These are phyloP conservation scores for Dolichomitus sp. DNA, from an alignment of 2,888 invertebrate species.

Conservation along the genomic window DNA sequence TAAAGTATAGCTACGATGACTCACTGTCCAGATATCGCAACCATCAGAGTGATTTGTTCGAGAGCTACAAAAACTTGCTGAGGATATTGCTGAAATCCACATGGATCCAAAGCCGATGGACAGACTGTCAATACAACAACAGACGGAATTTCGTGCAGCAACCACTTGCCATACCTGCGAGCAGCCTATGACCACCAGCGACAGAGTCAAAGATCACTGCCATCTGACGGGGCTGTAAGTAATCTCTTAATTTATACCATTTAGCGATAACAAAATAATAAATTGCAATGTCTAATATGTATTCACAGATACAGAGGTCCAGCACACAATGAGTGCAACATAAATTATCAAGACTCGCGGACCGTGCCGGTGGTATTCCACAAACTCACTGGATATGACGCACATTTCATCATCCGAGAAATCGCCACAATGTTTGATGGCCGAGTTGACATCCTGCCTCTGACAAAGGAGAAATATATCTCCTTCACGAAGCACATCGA, in stretches of 20 bases:
- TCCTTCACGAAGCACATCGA: constrained; percentile 74
- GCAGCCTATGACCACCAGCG: constrained; percentile 50
- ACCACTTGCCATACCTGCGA: constrained; percentile 66
- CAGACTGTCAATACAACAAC: constrained; percentile 39
- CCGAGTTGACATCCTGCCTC: constrained; percentile 64
- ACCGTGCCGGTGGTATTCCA: constrained; percentile 74
- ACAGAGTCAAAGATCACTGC: constrained; percentile 64
- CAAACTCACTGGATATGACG: constrained; percentile 74
- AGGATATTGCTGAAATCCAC: constrained; percentile 11
- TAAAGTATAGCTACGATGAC: constrained; percentile 49
- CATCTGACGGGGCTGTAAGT: constrained; percentile 68
- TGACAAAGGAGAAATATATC: constrained; percentile 75
- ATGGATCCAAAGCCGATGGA: constrained; percentile 43
- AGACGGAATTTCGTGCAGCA: constrained; percentile 32
- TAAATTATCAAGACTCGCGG: too few species aligned
- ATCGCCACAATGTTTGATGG: too few species aligned
- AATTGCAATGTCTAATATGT: too few species aligned
- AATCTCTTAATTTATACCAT: too few species aligned
- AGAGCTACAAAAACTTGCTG: constrained; percentile 26
- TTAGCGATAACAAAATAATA: too few species aligned
- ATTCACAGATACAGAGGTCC: too few species aligned
- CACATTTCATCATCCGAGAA: constrained; percentile 73
- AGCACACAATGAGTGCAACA: too few species aligned
- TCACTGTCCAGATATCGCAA: too few species aligned
- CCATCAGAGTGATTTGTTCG: constrained; percentile 57